Conservation (phyloP, 2,888 invertebrate genomes). For the Agrypnus murinus region DNA sequence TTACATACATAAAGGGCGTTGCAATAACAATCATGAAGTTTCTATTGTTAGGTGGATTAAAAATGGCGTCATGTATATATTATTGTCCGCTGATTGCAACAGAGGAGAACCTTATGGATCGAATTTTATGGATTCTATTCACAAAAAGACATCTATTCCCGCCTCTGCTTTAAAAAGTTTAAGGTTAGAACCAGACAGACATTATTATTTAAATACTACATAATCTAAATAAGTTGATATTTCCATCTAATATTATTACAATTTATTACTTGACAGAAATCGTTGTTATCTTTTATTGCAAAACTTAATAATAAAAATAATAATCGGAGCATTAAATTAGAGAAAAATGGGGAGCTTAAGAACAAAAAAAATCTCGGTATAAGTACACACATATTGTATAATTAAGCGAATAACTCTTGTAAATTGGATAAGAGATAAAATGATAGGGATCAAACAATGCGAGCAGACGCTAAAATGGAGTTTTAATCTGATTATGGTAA, state of each 20-base stretch:
- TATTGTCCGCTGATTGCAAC: conserved; percentile 17
- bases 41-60: conserved; percentile 27
- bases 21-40: conserved; percentile 25
- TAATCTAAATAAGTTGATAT: neutral
- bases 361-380: neutral
- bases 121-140: conserved; percentile 7
- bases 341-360: no score
- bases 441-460: neutral
- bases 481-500: neutral
- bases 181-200: neutral
- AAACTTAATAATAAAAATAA: no score
- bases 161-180: conserved; percentile 12
- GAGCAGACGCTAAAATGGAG: neutral
- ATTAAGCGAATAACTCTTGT: conserved; percentile 8
- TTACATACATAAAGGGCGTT: conserved; percentile 29
- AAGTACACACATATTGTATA: neutral
- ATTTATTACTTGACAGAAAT: neutral
- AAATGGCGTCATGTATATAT: conserved; percentile 31
- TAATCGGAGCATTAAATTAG: no score
- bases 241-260: neutral
- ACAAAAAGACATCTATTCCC: neutral
- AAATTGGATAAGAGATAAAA: neutral
- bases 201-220: neutral
- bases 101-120: neutral
- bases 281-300: no score